Evolutionary conservation across 2,888 invertebrate species (phyloP).

Genomic region (Aporophyla nigra): DNA sequence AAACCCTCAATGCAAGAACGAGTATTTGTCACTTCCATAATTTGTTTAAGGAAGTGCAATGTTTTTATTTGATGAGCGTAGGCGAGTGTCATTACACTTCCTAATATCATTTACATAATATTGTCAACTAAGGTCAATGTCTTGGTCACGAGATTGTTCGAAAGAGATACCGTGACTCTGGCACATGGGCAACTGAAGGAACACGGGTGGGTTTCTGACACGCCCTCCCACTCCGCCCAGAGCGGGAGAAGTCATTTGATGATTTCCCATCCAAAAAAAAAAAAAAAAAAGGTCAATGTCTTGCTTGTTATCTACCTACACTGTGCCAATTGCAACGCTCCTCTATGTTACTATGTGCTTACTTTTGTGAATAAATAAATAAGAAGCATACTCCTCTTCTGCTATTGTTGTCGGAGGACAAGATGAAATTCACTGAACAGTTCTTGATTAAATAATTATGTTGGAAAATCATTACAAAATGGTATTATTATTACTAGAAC

Average conservation of each 20-base stretch:
- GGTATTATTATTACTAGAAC: too few relatives aligned
- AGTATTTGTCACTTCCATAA: neutral
- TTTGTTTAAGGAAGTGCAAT: slow-evolving; percentile 44
- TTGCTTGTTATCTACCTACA: slow-evolving; percentile 40
- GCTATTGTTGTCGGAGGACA: neutral
- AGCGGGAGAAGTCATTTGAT: too few relatives aligned
- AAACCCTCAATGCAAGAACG: neutral
- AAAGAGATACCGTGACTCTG: too few relatives aligned
- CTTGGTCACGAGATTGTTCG: too few relatives aligned
- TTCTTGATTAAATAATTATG: too few relatives aligned
- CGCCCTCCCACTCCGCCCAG: too few relatives aligned
- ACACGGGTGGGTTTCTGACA: too few relatives aligned
- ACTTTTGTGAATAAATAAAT: neutral
- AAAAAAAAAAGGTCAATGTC: slow-evolving; percentile 58
- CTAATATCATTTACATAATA: slow-evolving; percentile 59
- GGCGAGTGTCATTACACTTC: slow-evolving; percentile 58
- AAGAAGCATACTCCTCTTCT: neutral
- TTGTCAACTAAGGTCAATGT: slow-evolving; percentile 54
- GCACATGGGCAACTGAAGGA: too few relatives aligned
- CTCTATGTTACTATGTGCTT: slow-evolving; percentile 29
- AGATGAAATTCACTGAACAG: too few relatives aligned
- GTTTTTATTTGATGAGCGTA: slow-evolving; percentile 44
- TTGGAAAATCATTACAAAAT: too few relatives aligned
- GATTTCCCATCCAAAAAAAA: too few relatives aligned
- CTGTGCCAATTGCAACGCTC: slow-evolving; percentile 6